These are phyloP conservation scores for Thumatha senex DNA, from an alignment of 2,888 invertebrate genomes.

Conservation along the genomic window DNA sequence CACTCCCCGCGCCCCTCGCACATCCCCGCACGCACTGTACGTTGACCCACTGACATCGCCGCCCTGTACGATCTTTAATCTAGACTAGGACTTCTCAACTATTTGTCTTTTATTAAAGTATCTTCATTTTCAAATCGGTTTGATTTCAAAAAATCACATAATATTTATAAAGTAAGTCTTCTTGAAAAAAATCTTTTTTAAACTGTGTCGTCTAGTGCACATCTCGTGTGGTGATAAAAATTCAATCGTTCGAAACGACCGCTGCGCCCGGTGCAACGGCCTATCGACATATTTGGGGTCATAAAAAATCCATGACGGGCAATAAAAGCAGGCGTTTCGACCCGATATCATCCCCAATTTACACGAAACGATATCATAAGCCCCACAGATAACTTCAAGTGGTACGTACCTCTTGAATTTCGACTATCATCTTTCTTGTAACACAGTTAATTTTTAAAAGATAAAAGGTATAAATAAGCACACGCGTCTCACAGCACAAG, in stretches of 20 bases:
- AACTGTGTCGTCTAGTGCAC: conserved; percentile 8
- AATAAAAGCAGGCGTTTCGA: conserved; percentile 10
- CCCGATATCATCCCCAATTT: conserved; percentile 27
- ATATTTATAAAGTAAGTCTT: no score
- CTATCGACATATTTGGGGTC: conserved; percentile 33
- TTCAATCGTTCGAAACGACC: conserved; percentile 15
- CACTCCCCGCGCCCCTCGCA: conserved; percentile 31
- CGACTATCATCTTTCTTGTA: conserved; percentile 74
- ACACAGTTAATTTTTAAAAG: conserved; percentile 35
- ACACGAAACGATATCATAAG: conserved; percentile 21
- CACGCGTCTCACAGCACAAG: conserved; percentile 25
- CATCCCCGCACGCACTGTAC: conserved; percentile 73
- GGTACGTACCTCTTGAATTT: conserved; percentile 74
- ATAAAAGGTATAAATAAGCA: conserved; percentile 15
- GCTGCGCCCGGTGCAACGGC: conserved; percentile 41
- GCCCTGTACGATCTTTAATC: conserved; percentile 80
- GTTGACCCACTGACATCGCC: conserved; percentile 80
- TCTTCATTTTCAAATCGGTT: no score
- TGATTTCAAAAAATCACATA: neutral
- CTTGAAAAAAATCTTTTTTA: neutral
- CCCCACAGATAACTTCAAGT: conserved; percentile 30
- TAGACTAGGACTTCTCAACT: conserved; percentile 57
- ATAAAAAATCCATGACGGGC: conserved; percentile 47
- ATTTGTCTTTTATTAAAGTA: conserved; percentile 16
- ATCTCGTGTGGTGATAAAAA: conserved; percentile 14